Evolutionary conservation across 2,888 invertebrate species (phyloP).

Genomic region (Phragmatobia fuliginosa): DNA sequence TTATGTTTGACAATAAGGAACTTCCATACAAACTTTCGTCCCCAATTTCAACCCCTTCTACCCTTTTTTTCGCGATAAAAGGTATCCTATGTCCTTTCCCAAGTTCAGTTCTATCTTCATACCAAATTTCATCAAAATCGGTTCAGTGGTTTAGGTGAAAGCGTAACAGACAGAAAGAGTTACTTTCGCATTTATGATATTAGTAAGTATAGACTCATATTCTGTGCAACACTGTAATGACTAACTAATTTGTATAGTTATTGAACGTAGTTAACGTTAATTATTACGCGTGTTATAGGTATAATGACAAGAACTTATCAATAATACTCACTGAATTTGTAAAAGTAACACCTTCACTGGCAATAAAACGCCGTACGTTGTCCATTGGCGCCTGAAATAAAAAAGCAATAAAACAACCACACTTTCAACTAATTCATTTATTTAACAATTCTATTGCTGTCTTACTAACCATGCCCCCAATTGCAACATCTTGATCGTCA

Average conservation of each 20-base stretch:
- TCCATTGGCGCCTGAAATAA: constrained; percentile 89
- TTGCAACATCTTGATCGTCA: constrained; percentile 94
- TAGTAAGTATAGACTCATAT: too few relatives aligned
- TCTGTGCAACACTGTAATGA: too few relatives aligned
- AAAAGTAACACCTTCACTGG: constrained; percentile 89
- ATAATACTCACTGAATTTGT: constrained; percentile 89
- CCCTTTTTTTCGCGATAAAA: too few relatives aligned
- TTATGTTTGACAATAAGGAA: too few relatives aligned
- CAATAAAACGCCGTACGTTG: constrained; percentile 88
- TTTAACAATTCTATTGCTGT: constrained; percentile 54
- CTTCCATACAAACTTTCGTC: too few relatives aligned
- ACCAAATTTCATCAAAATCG: too few relatives aligned
- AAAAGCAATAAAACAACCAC: constrained; percentile 65
- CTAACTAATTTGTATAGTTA: neutral
- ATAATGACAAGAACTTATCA: neutral
- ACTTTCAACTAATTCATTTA: constrained; percentile 67
- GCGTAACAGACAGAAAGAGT: too few relatives aligned
- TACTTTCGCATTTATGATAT: too few relatives aligned
- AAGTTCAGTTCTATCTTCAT: too few relatives aligned
- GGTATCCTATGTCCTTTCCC: too few relatives aligned
- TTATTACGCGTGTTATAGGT: neutral
- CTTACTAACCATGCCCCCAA: constrained; percentile 91
- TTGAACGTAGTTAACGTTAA: neutral
- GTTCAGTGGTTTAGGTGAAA: too few relatives aligned
- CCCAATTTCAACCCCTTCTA: too few relatives aligned